Percentiles rank a stretch among this genome's conserved stretches.
These are phyloP conservation scores for Pseudocheirus occidentalis DNA, from an alignment of 2,797 vertebrate genomes.

Conservation along the genomic window DNA sequence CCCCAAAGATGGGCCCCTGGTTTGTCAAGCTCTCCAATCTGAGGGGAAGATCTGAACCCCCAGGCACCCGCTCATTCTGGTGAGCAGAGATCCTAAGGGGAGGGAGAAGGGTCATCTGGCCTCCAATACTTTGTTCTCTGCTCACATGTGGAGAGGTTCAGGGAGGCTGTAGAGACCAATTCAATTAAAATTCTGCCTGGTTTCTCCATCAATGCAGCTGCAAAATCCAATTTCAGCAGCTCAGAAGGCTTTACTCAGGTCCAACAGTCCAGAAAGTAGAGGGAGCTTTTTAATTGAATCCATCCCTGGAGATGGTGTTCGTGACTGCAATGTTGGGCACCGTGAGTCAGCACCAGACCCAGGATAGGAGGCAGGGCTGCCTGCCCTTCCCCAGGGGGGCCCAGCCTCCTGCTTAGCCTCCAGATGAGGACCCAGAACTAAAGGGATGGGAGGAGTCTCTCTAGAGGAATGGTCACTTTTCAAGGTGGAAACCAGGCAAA, in stretches of 20 bases:
- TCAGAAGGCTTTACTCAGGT: neutral
- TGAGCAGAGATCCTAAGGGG: neutral
- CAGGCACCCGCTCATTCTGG: no score
- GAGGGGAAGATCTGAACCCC: neutral
- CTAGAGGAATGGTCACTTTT: no score
- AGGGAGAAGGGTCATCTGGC: neutral
- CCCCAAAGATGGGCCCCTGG: no score
- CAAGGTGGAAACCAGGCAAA: neutral
- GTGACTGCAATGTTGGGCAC: neutral
- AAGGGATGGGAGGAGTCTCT: no score
- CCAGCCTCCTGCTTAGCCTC: neutral
- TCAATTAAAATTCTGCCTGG: neutral
- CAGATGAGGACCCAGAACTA: neutral
- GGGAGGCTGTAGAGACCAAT: neutral
- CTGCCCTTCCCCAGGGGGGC: no score
- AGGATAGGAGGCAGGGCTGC: neutral
- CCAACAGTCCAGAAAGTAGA: neutral
- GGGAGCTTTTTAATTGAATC: neutral
- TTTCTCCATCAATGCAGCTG: neutral
- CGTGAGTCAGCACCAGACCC: neutral
- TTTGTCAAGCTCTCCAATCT: no score
- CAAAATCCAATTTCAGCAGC: neutral
- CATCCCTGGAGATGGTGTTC: neutral
- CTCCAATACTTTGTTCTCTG: neutral
- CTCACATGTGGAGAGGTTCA: neutral